Conservation (phyloP, 2,888 invertebrate species). For the Gandaritis pyraliata region DNA sequence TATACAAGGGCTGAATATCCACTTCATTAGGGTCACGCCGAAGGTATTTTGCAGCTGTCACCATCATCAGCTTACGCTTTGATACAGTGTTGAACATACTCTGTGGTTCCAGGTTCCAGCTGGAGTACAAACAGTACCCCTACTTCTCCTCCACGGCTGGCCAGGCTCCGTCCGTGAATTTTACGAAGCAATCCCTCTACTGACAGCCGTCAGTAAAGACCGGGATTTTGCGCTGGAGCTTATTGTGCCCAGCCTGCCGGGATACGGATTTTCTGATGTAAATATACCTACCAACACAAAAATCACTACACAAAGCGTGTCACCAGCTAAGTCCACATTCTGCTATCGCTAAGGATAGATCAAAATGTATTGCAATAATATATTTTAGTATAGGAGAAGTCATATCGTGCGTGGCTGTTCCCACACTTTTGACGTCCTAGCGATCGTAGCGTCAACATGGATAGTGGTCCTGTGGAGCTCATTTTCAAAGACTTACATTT, state of each 20-base stretch:
- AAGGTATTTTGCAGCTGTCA: conserved; percentile 43
- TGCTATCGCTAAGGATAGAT: too few relatives aligned
- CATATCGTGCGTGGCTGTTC: too few relatives aligned
- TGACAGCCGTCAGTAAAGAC: conserved; percentile 81
- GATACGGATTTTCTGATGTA: conserved; percentile 76
- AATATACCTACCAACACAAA: conserved; percentile 42
- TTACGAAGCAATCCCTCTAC: conserved; percentile 87
- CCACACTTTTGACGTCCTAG: too few relatives aligned
- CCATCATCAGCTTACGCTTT: too few relatives aligned
- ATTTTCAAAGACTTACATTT: too few relatives aligned
- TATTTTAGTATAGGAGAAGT: too few relatives aligned
- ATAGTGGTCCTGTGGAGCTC: too few relatives aligned
- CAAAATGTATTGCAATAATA: too few relatives aligned
- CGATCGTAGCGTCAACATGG: too few relatives aligned
- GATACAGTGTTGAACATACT: background rate
- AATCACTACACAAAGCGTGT: too few relatives aligned
- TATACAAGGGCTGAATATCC: conserved; percentile 89
- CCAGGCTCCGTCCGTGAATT: conserved; percentile 92
- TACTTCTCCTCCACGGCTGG: conserved; percentile 92
- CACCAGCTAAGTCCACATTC: background rate
- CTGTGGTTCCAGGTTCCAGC: conserved; percentile 51
- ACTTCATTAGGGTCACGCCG: conserved; percentile 79
- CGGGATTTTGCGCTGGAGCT: conserved; percentile 86
- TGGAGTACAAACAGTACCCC: conserved; percentile 81
- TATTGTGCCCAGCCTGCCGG: conserved; percentile 84